Base-by-base conservation (phyloP, 2,797 vertebrate species). In the Betta splendens region DNA sequence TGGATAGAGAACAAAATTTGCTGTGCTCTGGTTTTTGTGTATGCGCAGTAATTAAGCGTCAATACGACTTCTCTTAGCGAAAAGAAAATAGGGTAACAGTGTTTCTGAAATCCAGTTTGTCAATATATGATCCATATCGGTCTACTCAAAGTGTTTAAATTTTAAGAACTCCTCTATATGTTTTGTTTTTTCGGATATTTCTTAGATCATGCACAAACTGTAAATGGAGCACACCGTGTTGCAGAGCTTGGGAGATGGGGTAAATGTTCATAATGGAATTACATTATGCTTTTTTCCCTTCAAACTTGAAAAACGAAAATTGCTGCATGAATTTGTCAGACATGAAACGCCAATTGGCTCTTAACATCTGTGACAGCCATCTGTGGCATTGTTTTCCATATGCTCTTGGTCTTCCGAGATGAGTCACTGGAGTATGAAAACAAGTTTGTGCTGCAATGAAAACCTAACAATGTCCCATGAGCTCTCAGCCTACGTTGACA, bases 401-500 rank as follows among this genome's bases (percentile, higher is more conserved):
- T 72, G 83, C 35, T 64, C 32, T 8, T 18, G 58, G 58, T 80
- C 56, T 54, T 59, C 32, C 21, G 55, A 72, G 72, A 69, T 26
- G 45, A 59, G 44, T 63, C 38, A 35, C 40, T 18, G 33, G 62
- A 36, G 48, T 60, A 42, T 60, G 43, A 56, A 44, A 39, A 33
- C 44, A 15, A 65, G 51, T 32, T 42, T 18, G 70, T 57, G 71
- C 64, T 36, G 59, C 66, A 77, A 80, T 31, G 32, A 69, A 71
- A 66, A 59, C 52, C 52, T 81, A 84, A 81, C 71, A 50, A 63
- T 22, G 45, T 83, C 76, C 69, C 77, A 29, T 26, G 80, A 79
- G 81, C 67, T 56, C 47, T 36, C 31, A 1, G 64, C 77, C 72
- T 65, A 69, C 73, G 51, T 35, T 69, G 62, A 66, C 83, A 71